Base-by-base conservation (phyloP, 2,113 vertebrate genomes). In the Gymnobelideus leadbeateri region DNA sequence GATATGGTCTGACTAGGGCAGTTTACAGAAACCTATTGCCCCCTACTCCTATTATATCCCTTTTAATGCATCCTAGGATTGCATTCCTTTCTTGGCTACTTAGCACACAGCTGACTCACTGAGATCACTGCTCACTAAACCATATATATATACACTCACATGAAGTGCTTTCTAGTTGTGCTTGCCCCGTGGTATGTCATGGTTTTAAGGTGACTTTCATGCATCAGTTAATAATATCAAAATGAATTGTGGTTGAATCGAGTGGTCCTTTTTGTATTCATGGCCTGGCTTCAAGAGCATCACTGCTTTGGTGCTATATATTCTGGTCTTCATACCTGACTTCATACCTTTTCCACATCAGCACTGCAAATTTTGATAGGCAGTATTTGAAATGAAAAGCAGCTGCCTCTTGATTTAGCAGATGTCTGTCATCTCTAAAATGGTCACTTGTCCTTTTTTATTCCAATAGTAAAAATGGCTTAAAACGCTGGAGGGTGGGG, bases 391-490 rank as follows among this genome's bases (percentile, higher is more conserved):
- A 84, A 84, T 84, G n/a, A 43, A 84, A 84, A 84, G 68, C 68
- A 43, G 68, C 68, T 84, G 68, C n/a, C n/a, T 84, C n/a, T 84
- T 84, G 68, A n/a, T 84, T 84, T 84, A 43, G 68, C 19, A 23
- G 68, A 84, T 84, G 68, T 84, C 68, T 84, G 68, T 84, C 68
- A 84, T n/a, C 68, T 84, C 68, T 84, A 84, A 84, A 43, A 84
- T 2, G 68, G n/a, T 84, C 68, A 84, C 68, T 77, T 77, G 7
- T 84, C n/a, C n/a, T n/a, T 84, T 84, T 84, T 84, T 43, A 84
- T 84, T 43, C n/a, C 68, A 84, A 43, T 84, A 84, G n/a, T 43
- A 43, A 84, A 84, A 84, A 84, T n/a, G 43, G 37, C n/a, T 84
- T 84, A 84, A 84, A 8, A 43, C 43, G n/a, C 68, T 84, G 37